Evolutionary conservation across 1,140 invertebrate species (phyloP), one percentile per base, ranked within the genome.

Genomic region (Ooceraea biroi): DNA sequence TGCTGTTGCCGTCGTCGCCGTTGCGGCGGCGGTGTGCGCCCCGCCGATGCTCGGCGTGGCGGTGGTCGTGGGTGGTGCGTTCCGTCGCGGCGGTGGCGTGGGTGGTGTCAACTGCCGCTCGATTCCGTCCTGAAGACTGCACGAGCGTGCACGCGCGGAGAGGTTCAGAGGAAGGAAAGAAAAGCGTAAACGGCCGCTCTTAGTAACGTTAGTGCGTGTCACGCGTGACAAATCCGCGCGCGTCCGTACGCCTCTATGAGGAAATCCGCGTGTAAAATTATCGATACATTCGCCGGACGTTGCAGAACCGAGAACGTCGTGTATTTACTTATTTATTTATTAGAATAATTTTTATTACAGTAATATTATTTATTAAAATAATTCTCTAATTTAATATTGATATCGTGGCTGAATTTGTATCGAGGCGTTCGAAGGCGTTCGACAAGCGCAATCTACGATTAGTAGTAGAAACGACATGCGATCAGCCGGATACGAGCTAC

Each of bases 121-220:
- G 92, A 95, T 92, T 93, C 94, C 93, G 91, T 95, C 94, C 91
- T 94, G 94, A 92, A 95, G 92, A 94, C 95, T 95, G 93, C 80
- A 65, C 77, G 83, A 88, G 86, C 84, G 85, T 74, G 58, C 85
- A 77, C 77, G 72, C 60, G 55, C 68, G 57, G 73, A 52, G 55
- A 55, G 73, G 46, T 36, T 36, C n/a, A 17, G 66, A 73, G 71
- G 76, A 50, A 60, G 65, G 87, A 85, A 73, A 88, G 74, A 72
- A 25, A 73, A 72, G 72, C 83, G 73, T 50, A 83, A 36, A 78
- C 72, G 77, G 72, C 73, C 73, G 72, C 68, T 85, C 87, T 90
- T 91, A 89, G 82, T 87, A 82, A n/a, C 69, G 48, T 90, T 83
- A 84, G 58, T 66, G 73, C 63, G 22, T 41, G 63, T 71, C n/a